phyloP scores from a whole-genome alignment of 2,888 invertebrate species.

The Tribolium freemani region DNA sequence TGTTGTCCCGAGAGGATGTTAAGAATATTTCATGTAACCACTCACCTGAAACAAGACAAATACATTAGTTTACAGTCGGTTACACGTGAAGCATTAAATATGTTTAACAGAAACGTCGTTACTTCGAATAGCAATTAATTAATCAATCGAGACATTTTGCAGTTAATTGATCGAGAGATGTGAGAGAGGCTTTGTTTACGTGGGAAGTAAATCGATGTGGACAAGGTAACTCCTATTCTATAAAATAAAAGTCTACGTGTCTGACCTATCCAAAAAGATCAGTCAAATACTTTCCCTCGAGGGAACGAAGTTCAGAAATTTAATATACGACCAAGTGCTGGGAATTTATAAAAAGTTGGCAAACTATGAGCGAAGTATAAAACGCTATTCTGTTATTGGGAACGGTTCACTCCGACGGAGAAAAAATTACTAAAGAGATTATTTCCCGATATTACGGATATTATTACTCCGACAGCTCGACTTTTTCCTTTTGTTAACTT shows the following conservation, averaged over 20 bases:
- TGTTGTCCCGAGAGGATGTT: conserved; percentile 24
- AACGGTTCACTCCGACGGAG: conserved; percentile 22
- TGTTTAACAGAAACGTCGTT: conserved; percentile 31
- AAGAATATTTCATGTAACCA: conserved; percentile 45
- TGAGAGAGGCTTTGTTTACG: not conserved
- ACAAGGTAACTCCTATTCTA: conserved; percentile 34
- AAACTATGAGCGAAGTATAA: conserved; percentile 43
- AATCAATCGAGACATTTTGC: conserved; percentile 30
- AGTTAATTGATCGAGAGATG: conserved; percentile 1
- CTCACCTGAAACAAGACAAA: conserved; percentile 57
- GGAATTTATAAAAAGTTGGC: conserved; percentile 54
- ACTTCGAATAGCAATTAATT: conserved; percentile 36
- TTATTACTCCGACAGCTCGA: conserved; percentile 33
- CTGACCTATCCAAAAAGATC: conserved; percentile 52
- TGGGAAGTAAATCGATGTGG: not conserved
- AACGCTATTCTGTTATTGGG: conserved; percentile 44
- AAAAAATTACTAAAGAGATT: conserved; percentile 41
- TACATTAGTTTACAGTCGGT: conserved; percentile 52
- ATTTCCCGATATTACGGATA: conserved; percentile 44
- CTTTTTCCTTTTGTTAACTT: conserved; percentile 37
- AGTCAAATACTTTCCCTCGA: conserved; percentile 54
- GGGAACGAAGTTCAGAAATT: conserved; percentile 55
- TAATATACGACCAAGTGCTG: conserved; percentile 54
- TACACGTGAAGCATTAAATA: conserved; percentile 48
- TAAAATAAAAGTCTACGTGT: conserved; percentile 52